phyloP scores from a whole-genome alignment of 1,140 invertebrate genomes.

The Ceratina calcarata region DNA sequence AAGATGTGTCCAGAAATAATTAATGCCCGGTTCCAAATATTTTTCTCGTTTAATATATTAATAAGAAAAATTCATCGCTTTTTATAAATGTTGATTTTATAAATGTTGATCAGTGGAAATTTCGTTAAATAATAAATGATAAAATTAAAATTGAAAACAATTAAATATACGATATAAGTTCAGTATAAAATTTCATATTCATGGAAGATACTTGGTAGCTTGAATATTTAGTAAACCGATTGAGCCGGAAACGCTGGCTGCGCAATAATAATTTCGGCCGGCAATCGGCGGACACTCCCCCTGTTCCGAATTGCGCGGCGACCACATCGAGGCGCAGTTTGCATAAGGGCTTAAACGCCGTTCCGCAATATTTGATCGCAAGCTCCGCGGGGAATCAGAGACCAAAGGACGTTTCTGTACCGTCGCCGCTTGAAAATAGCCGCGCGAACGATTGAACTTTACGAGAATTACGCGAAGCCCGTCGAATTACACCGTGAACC shows the following conservation, averaged over 20 bases:
- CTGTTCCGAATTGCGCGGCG: conserved; percentile 18
- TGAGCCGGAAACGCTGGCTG: conserved; percentile 5
- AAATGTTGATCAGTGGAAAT: no score
- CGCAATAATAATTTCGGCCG: conserved; percentile 9
- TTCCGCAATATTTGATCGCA: conserved; percentile 49
- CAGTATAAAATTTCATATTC: no score
- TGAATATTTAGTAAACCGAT: neutral
- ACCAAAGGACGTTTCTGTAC: conserved; percentile 15
- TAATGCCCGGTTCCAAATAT: no score
- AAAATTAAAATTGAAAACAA: no score
- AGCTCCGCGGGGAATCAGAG: conserved; percentile 18
- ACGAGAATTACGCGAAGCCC: conserved; percentile 52
- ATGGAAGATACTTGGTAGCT: neutral
- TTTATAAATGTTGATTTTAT: no score
- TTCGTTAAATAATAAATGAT: no score
- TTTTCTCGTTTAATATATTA: no score
- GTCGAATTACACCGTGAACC: conserved; percentile 57
- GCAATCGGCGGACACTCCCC: neutral
- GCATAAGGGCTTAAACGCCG: conserved; percentile 30
- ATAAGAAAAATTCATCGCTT: no score
- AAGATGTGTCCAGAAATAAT: no score
- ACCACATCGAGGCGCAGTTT: conserved; percentile 35
- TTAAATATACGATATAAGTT: no score
- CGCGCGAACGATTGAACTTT: conserved; percentile 59
- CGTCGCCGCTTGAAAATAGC: conserved; percentile 25